Conservation (phyloP, 1,140 invertebrate species). For the Idris sp. region DNA sequence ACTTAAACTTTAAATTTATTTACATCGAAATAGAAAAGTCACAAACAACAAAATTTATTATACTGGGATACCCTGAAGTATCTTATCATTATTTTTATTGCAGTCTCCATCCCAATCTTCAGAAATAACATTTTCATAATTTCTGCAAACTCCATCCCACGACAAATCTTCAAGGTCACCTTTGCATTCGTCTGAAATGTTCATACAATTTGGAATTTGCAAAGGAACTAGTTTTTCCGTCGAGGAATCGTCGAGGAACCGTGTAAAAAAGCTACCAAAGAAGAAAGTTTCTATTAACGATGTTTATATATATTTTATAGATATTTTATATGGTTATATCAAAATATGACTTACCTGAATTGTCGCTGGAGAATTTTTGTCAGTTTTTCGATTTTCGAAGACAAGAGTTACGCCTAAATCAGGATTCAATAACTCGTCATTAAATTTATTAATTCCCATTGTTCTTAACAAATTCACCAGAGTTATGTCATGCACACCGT, state of each 20-base stretch:
- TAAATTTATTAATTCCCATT: slow-evolving; percentile 78
- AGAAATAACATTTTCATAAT: slow-evolving; percentile 75
- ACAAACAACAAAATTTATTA: no score
- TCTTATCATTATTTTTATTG: no score
- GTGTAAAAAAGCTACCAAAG: slow-evolving; percentile 23
- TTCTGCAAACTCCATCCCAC: slow-evolving; percentile 72
- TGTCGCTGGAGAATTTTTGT: neutral
- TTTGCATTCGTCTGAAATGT: neutral
- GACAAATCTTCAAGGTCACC: slow-evolving; percentile 70
- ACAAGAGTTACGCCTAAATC: slow-evolving; percentile 84
- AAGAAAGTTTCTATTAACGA: no score
- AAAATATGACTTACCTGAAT: no score
- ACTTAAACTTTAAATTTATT: no score
- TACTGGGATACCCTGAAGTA: no score
- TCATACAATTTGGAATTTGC: slow-evolving; percentile 76
- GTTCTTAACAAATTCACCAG: slow-evolving; percentile 83
- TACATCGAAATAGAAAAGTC: no score
- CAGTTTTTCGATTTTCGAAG: slow-evolving; percentile 79
- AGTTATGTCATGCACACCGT: slow-evolving; percentile 86
- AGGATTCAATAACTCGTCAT: slow-evolving; percentile 81
- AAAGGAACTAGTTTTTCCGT: slow-evolving; percentile 66
- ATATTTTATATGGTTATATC: no score
- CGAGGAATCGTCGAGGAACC: slow-evolving; percentile 44
- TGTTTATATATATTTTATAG: no score
- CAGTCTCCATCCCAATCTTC: slow-evolving; percentile 79